A percentile compares a stretch with the other conserved stretches of the same genome.
Evolutionary conservation across 2,113 vertebrate species (phyloP).

Genomic region (Chaetodon auriga): DNA sequence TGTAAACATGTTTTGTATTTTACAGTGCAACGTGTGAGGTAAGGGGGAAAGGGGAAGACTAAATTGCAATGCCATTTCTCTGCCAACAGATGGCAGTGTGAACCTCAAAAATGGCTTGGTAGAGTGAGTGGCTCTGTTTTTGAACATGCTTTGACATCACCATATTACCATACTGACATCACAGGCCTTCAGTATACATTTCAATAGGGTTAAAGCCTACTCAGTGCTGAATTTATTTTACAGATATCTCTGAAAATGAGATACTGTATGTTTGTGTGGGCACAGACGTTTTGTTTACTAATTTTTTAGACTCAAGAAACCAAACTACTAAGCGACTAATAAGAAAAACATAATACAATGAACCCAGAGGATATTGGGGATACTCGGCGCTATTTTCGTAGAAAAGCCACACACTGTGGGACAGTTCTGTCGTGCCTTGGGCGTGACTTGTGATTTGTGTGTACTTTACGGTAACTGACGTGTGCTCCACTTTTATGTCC

Average conservation of each 20-base stretch:
- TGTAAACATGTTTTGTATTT: not conserved
- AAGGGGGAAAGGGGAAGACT: conserved; percentile 21
- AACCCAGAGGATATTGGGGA: not conserved
- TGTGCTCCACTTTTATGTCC: not conserved
- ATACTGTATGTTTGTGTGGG: no score
- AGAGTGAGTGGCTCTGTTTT: not conserved
- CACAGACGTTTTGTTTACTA: no score
- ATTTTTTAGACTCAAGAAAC: conserved; percentile 5
- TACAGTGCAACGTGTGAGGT: conserved; percentile 4
- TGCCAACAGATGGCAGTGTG: conserved; percentile 55
- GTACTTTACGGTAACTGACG: conserved; percentile 44
- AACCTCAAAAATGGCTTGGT: not conserved
- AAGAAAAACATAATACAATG: not conserved
- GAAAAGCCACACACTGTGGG: not conserved
- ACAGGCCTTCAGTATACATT: no score
- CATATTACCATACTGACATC: not conserved
- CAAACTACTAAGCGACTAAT: no score
- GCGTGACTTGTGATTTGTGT: not conserved
- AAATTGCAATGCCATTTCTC: conserved; percentile 1
- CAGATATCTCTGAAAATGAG: not conserved
- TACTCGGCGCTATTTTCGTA: not conserved
- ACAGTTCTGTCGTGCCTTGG: not conserved
- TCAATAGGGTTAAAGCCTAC: not conserved
- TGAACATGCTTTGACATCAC: not conserved
- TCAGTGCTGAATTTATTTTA: not conserved